A percentile compares a stretch with the other conserved stretches of the same genome.
Evolutionary conservation across 2,797 vertebrate species (phyloP).

Genomic region (Enteromius viviparus): DNA sequence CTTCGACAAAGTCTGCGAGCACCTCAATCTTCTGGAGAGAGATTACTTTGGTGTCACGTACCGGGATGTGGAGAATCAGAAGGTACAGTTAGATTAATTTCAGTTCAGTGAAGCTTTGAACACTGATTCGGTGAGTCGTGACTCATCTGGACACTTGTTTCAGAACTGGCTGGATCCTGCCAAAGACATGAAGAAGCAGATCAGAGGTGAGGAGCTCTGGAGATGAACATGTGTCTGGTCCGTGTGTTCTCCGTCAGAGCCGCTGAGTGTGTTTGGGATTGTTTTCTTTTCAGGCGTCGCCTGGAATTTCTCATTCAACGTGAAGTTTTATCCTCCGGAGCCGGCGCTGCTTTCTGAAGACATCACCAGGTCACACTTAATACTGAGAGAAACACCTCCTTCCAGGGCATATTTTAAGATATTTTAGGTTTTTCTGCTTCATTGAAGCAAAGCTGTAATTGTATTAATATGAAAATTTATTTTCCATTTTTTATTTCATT

Average conservation of each 20-base stretch:
- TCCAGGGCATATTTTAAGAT: neutral
- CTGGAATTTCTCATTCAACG: slow-evolving; percentile 95
- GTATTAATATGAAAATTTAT: too few species aligned
- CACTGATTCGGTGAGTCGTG: slow-evolving; percentile 1
- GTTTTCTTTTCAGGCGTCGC: slow-evolving; percentile 81
- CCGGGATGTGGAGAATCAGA: slow-evolving; percentile 91
- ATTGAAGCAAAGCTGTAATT: too few species aligned
- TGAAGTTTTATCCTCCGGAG: slow-evolving; percentile 97
- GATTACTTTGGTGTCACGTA: slow-evolving; percentile 93
- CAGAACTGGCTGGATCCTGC: slow-evolving; percentile 97
- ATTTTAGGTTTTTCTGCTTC: too few species aligned
- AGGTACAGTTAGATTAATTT: slow-evolving; percentile 72
- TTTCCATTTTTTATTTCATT: too few species aligned
- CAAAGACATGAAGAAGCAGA: slow-evolving; percentile 98
- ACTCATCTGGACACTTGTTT: slow-evolving; percentile 17
- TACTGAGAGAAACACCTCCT: neutral
- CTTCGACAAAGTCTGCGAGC: slow-evolving; percentile 92
- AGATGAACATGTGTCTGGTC: neutral
- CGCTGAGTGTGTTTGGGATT: neutral
- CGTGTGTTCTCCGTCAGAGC: rapidly evolving
- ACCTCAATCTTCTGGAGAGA: slow-evolving; percentile 93
- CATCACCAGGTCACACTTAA: slow-evolving; percentile 87
- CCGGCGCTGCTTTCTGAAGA: slow-evolving; percentile 95
- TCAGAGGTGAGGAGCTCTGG: slow-evolving; percentile 83
- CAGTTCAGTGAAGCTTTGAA: neutral